These are phyloP conservation scores for Erpornis zantholeuca DNA, from an alignment of 2,113 vertebrate species.

Conservation along the genomic window DNA sequence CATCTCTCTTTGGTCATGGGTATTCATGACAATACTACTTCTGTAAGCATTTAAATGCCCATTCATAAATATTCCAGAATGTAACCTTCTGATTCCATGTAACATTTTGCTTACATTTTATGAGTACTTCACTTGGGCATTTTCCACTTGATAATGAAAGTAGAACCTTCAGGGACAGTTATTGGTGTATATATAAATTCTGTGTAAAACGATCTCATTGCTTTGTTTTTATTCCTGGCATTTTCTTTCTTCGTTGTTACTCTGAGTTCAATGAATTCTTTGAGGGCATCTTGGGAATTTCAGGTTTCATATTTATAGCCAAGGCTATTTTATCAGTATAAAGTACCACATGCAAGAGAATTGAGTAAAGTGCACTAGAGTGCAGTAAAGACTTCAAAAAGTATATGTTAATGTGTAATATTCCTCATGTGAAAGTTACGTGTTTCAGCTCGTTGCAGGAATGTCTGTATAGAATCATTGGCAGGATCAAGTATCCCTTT, in stretches of 20 bases:
- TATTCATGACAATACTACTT: constrained; percentile 19
- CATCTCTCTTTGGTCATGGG: background rate
- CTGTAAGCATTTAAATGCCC: background rate
- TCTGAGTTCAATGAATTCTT: background rate
- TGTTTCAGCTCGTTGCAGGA: background rate
- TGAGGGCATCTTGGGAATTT: background rate
- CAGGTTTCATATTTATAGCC: background rate
- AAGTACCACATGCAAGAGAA: background rate
- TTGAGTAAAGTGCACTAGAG: background rate
- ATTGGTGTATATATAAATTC: background rate
- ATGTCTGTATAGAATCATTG: background rate
- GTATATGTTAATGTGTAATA: background rate
- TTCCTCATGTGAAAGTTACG: background rate
- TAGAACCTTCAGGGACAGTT: background rate
- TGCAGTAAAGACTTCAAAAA: background rate
- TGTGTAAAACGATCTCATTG: background rate
- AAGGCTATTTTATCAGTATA: background rate
- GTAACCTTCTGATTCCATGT: background rate
- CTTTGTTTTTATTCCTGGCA: background rate
- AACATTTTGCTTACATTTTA: constrained; percentile 16
- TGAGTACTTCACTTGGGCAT: background rate
- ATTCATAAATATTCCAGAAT: constrained; percentile 39
- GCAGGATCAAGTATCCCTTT: background rate
- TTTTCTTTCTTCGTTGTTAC: background rate
- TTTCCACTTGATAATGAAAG: constrained; percentile 43